A percentile compares a stretch with the other conserved stretches of the same genome.
Evolutionary conservation across 2,113 vertebrate genomes (phyloP).

Genomic region (Cynocephalus volans): DNA sequence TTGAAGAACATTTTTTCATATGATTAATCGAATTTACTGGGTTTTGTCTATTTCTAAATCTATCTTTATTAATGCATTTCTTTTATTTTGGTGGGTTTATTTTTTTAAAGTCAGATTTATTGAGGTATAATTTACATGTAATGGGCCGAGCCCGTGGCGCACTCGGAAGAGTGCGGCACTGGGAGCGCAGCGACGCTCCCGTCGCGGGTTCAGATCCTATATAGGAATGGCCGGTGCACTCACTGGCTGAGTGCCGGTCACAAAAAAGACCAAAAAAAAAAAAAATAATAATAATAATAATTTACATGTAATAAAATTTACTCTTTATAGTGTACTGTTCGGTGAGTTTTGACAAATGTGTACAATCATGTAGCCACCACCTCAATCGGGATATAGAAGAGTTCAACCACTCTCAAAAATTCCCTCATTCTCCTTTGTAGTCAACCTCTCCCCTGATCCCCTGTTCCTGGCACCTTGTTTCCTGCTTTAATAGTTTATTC

Average conservation of each 20-base stretch:
- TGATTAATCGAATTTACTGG: slow-evolving; percentile 3
- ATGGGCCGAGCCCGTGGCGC: too few species aligned
- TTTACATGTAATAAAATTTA: slow-evolving; percentile 29
- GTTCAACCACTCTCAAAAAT: background rate
- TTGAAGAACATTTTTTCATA: slow-evolving; percentile 31
- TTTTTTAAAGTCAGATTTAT: slow-evolving; percentile 38
- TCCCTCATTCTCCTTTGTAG: background rate
- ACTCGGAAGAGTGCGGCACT: too few species aligned
- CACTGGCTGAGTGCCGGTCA: too few species aligned
- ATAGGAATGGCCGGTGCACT: too few species aligned
- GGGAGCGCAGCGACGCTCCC: too few species aligned
- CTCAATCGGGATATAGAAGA: background rate
- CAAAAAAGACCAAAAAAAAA: too few species aligned
- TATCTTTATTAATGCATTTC: background rate
- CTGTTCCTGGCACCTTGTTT: background rate
- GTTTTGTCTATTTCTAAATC: slow-evolving; percentile 41
- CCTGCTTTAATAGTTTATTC: background rate
- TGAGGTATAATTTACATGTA: slow-evolving; percentile 3
- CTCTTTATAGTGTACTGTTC: background rate
- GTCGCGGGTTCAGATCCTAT: too few species aligned
- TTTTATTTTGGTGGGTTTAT: slow-evolving; percentile 22
- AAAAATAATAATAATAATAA: too few species aligned
- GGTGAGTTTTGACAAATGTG: slow-evolving; percentile 26
- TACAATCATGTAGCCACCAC: background rate
- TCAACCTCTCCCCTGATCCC: background rate